Conservation (phyloP, 2,797 vertebrate species). For the Ficedula albicollis region DNA sequence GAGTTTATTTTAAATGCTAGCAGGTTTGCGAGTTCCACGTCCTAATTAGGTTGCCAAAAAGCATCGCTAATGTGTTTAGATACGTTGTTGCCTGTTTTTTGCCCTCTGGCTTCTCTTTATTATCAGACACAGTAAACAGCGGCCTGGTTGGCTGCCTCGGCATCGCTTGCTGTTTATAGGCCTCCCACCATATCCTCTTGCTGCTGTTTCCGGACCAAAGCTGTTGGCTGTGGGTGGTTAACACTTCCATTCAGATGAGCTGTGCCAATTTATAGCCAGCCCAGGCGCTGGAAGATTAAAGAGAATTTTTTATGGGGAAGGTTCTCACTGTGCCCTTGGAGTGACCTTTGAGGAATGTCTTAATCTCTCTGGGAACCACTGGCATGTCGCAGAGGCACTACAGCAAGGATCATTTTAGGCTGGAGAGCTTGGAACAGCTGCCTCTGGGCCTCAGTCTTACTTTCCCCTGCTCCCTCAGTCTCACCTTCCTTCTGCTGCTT, state of each 20-base stretch:
- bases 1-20: constrained; percentile 22
- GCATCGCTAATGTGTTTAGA: constrained; percentile 1
- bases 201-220: constrained; percentile 68
- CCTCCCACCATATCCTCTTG: constrained; percentile 64
- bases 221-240: constrained; percentile 72
- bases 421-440: neutral
- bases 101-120: constrained; percentile 35
- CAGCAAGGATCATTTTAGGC: neutral
- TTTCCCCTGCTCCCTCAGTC: neutral
- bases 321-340: constrained; percentile 57
- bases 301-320: constrained; percentile 58
- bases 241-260: constrained; percentile 67
- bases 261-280: constrained; percentile 60
- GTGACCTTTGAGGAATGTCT: constrained; percentile 60
- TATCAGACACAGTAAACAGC: constrained; percentile 43
- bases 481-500: neutral
- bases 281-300: constrained; percentile 63
- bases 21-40: neutral
- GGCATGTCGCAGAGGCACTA: neutral
- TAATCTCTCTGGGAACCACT: constrained; percentile 34
- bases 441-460: neutral
- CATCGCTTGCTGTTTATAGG: constrained; percentile 57
- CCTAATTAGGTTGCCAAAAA: constrained; percentile 12
- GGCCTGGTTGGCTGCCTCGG: constrained; percentile 47
- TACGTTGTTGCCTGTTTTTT: constrained; percentile 28